Conservation (phyloP, 2,797 vertebrate genomes). For the Gymnocypris eckloni region DNA sequence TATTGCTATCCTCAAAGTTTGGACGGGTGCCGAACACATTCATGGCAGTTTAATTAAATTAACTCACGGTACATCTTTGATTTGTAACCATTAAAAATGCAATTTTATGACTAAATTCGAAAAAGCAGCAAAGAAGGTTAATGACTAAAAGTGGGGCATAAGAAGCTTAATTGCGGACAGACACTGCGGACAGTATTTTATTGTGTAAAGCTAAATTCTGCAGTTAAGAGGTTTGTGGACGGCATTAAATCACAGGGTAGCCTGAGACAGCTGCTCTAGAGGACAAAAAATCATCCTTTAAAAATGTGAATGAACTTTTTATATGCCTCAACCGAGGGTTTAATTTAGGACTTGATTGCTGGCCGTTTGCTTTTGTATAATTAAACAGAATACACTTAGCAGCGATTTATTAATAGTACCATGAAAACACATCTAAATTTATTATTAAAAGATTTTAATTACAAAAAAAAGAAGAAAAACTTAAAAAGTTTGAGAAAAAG, state of each 20-base stretch:
- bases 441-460: background rate
- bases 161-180: slow-evolving; percentile 75
- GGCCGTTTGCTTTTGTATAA: slow-evolving; percentile 66
- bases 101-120: slow-evolving; percentile 75
- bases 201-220: slow-evolving; percentile 77
- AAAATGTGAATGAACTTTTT: slow-evolving; percentile 61
- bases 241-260: slow-evolving; percentile 72
- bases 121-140: slow-evolving; percentile 80
- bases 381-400: slow-evolving; percentile 17
- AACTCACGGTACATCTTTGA: slow-evolving; percentile 76
- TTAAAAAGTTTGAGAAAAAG: background rate
- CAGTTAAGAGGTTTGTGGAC: slow-evolving; percentile 67
- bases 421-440: background rate
- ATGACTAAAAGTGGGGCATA: slow-evolving; percentile 71
- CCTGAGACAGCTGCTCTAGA: slow-evolving; percentile 62
- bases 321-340: slow-evolving; percentile 63
- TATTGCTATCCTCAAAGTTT: slow-evolving; percentile 78
- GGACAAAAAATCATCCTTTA: slow-evolving; percentile 72
- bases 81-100: slow-evolving; percentile 81
- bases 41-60: slow-evolving; percentile 80
- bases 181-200: slow-evolving; percentile 78
- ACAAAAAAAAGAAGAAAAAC: background rate
- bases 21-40: slow-evolving; percentile 75
- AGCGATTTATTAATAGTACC: background rate
- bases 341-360: slow-evolving; percentile 54